phyloP scores from a whole-genome alignment of 1,140 invertebrate species.

The Liolophura sinensis region DNA sequence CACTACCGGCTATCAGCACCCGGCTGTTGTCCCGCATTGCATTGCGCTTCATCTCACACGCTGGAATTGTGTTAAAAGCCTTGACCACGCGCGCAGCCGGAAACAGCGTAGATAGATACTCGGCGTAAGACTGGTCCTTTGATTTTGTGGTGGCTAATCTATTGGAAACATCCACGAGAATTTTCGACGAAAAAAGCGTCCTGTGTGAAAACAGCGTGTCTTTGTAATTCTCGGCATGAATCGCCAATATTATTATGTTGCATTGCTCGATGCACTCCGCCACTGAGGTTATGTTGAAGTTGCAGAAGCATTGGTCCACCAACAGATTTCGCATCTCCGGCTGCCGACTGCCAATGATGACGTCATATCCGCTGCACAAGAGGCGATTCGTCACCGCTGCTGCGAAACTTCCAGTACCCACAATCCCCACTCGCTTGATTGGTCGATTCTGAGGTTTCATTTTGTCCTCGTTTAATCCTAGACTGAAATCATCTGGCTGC shows the following conservation, averaged over 20 bases:
- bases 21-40: conserved; percentile 21
- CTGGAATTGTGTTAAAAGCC: conserved; percentile 53
- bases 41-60: conserved; percentile 45
- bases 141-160: conserved; percentile 17
- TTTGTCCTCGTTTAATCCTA: too few relatives aligned
- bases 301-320: conserved; percentile 16
- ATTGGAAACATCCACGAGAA: conserved; percentile 50
- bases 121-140: conserved; percentile 39
- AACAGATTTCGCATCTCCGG: conserved; percentile 35
- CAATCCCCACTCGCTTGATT: conserved; percentile 30
- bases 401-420: conserved; percentile 54
- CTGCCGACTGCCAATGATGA: conserved; percentile 46
- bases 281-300: conserved; percentile 27
- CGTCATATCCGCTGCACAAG: conserved; percentile 45
- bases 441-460: too few relatives aligned
- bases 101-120: conserved; percentile 36
- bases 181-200: conserved; percentile 33
- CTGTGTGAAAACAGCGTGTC: conserved; percentile 22
- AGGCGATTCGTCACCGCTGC: conserved; percentile 45
- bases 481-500: too few relatives aligned
- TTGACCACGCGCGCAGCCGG: conserved; percentile 42
- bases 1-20: conserved; percentile 44
- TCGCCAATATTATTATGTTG: conserved; percentile 36
- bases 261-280: conserved; percentile 34
- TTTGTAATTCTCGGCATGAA: conserved; percentile 39